Evolutionary conservation across 2,888 invertebrate species (phyloP), one percentile per base, ranked within the genome.

Genomic region (Epinotia brunnichana): DNA sequence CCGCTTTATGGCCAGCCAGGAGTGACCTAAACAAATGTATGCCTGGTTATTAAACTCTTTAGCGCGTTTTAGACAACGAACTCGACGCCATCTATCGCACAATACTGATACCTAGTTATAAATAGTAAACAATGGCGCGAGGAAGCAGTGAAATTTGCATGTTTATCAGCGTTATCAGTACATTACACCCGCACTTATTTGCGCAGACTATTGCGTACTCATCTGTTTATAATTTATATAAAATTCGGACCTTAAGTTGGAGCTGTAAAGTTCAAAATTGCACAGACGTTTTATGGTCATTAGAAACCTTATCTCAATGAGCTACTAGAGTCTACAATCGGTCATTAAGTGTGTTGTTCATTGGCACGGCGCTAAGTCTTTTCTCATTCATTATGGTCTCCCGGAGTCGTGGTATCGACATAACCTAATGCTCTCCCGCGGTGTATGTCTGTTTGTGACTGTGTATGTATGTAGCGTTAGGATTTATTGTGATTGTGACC

Each of bases 91-190:
- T 24, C 57, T n/a, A 21, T 60, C 41, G 39, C 15, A 51, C 2
- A 19, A 15, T 35, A 10, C 35, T 10, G 29, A 35, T 39, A 39
- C 11, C 41, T 41, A 19, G 19, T 64, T 51, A 64, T 39, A 64
- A 64, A 64, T 66, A 66, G 64, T 71, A 53, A 71, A 72, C 67
- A 72, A 56, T 19, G 44, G 13, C 57, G 29, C 5, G 59, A 53
- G 56, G 54, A 61, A 60, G 56, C 69, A 29, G 54, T 48, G 62
- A 69, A 73, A 61, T 69, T 73, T 56, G 70, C 69, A 70, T 66
- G 21, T 66, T 73, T 73, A 73, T 73, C 69, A 54, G 35, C 35
- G 63, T 62, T 73, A 73, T 73, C 73, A 63, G 73, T 73, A 63
- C 73, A 63, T 73, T 73, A 69, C 67, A 62, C 73, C 51, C 72